phyloP scores from a whole-genome alignment of 1,140 invertebrate species.

The Sitodiplosis mosellana region DNA sequence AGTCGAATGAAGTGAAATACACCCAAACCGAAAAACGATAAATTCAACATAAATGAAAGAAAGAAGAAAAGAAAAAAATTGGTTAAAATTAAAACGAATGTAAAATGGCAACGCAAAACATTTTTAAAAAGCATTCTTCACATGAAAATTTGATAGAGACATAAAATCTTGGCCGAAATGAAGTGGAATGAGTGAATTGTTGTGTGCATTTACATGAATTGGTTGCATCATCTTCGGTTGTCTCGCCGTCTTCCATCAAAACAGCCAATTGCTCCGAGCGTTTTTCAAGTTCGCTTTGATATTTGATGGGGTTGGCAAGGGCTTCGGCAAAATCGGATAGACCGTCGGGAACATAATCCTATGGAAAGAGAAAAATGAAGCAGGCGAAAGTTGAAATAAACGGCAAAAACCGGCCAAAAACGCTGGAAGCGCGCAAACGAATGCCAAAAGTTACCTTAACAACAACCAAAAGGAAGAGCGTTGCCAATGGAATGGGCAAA shows the following conservation, averaged over 20 bases:
- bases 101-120: background rate
- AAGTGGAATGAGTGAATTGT: background rate
- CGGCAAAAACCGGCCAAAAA: constrained; percentile 1
- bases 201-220: constrained; percentile 20
- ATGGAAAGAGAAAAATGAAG: constrained; percentile 1
- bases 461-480: constrained; percentile 79
- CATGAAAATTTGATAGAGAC: no score
- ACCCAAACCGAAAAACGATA: constrained; percentile 18
- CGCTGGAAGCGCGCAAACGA: background rate
- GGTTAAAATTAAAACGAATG: background rate
- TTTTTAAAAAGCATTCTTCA: background rate
- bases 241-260: constrained; percentile 64
- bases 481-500: constrained; percentile 74
- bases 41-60: constrained; percentile 11
- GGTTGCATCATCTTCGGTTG: constrained; percentile 24
- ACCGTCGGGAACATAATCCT: constrained; percentile 90
- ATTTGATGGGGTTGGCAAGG: constrained; percentile 92
- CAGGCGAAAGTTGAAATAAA: background rate
- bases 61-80: constrained; percentile 1
- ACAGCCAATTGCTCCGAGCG: constrained; percentile 76
- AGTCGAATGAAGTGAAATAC: constrained; percentile 16
- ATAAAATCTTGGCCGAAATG: no score
- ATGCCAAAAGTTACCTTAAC: constrained; percentile 48
- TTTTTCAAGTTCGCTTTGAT: constrained; percentile 86
- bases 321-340: constrained; percentile 89